phyloP scores from a whole-genome alignment of 2,888 invertebrate genomes.

The Cremastinae sp. region DNA sequence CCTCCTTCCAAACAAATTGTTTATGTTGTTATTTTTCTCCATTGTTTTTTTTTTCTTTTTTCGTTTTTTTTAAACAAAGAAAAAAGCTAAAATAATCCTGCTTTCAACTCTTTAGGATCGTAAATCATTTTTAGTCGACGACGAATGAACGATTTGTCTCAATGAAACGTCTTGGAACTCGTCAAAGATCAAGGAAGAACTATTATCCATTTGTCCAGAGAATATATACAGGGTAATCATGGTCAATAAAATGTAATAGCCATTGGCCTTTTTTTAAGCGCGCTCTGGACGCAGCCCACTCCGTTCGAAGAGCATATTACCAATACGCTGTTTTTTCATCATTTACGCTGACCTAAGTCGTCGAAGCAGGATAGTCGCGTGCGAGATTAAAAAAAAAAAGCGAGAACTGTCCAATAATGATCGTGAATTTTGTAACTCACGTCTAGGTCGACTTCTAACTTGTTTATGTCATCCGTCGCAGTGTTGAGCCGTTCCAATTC shows the following conservation, averaged over 20 bases:
- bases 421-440: constrained; percentile 81
- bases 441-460: constrained; percentile 93
- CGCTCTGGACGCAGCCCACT: constrained; percentile 7
- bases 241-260: constrained; percentile 72
- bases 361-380: not conserved
- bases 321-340: not conserved
- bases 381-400: constrained; percentile 7
- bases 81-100: constrained; percentile 14
- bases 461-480: constrained; percentile 95
- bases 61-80: constrained; percentile 12
- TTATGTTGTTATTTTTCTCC: too few species aligned
- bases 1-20: constrained; percentile 83
- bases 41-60: constrained; percentile 12
- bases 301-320: not conserved
- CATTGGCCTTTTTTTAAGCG: constrained; percentile 39
- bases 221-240: constrained; percentile 61
- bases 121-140: constrained; percentile 7
- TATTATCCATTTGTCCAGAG: constrained; percentile 73
- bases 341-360: not conserved
- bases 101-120: constrained; percentile 18
- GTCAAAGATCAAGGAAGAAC: constrained; percentile 25
- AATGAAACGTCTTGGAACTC: constrained; percentile 2
- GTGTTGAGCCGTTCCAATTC: constrained; percentile 94
- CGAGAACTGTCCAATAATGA: not conserved
- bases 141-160: constrained; percentile 24